These are phyloP conservation scores for Arctocebus calabarensis DNA, from an alignment of 2,797 vertebrate genomes.

Conservation along the genomic window DNA sequence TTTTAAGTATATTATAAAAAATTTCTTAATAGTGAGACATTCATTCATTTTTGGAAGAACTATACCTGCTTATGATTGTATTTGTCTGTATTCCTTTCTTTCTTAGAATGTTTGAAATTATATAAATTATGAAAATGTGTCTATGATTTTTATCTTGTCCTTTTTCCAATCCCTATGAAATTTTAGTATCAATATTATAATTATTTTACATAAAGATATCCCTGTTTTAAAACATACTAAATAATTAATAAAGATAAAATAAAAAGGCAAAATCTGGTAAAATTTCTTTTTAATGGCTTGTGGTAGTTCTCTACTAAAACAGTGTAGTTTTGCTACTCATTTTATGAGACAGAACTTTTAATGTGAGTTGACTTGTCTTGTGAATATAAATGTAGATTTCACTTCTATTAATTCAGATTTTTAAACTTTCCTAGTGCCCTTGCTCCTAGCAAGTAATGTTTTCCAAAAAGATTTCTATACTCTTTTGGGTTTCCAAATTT, in stretches of 20 bases:
- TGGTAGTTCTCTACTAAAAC: not conserved
- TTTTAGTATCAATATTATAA: not conserved
- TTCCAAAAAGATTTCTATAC: not conserved
- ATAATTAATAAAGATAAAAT: not conserved
- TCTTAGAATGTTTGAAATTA: not conserved
- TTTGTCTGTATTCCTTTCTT: not conserved
- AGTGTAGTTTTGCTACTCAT: not conserved
- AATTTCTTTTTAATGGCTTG: not conserved
- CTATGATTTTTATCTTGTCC: not conserved
- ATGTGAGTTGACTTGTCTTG: not conserved
- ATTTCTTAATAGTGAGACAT: not conserved
- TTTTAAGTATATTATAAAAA: not conserved
- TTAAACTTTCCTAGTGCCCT: not conserved
- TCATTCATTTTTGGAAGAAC: not conserved
- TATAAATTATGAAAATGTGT: not conserved
- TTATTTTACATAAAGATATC: not conserved
- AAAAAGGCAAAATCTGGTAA: not conserved
- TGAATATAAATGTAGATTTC: not conserved
- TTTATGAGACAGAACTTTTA: not conserved
- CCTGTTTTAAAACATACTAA: not conserved
- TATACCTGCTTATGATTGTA: not conserved
- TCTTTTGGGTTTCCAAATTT: not conserved
- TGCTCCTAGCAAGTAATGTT: not conserved
- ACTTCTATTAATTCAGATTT: not conserved
- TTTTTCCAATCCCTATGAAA: not conserved